phyloP scores from a whole-genome alignment of 92 coral and sea anemone genomes.

The Desmophyllum pertusum region DNA sequence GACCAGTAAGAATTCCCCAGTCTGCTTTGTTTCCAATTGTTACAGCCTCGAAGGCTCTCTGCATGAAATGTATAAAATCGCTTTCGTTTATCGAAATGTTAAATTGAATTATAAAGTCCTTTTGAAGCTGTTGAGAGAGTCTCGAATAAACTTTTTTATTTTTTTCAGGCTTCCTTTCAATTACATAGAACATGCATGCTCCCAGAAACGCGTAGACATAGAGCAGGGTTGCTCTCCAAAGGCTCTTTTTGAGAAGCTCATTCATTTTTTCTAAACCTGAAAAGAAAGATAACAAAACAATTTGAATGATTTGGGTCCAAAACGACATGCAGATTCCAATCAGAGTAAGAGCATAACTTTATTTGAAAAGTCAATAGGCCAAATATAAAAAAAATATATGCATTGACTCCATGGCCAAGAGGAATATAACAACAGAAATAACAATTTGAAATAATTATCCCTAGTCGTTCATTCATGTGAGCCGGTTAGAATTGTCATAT shows the following conservation, averaged over 20 bases:
- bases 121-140: background rate
- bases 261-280: background rate
- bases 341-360: no score
- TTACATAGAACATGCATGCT: slow-evolving; percentile 14
- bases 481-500: no score
- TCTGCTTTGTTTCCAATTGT: slow-evolving; percentile 20
- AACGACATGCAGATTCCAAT: no score
- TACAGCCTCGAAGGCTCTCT: slow-evolving; percentile 10
- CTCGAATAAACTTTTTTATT: background rate
- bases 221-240: slow-evolving; percentile 2
- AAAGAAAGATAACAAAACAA: background rate
- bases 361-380: no score
- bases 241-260: background rate
- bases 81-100: slow-evolving; percentile 37
- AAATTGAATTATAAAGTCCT: background rate
- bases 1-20: slow-evolving; percentile 41
- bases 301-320: background rate
- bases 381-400: no score
- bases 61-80: slow-evolving; percentile 36
- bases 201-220: slow-evolving; percentile 31
- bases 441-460: no score
- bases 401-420: no score
- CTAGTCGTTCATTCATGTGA: no score
- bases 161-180: slow-evolving; percentile 25
- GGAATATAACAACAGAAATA: no score